These are phyloP conservation scores for Ia io DNA, from an alignment of 2,113 vertebrate genomes.

Conservation along the genomic window DNA sequence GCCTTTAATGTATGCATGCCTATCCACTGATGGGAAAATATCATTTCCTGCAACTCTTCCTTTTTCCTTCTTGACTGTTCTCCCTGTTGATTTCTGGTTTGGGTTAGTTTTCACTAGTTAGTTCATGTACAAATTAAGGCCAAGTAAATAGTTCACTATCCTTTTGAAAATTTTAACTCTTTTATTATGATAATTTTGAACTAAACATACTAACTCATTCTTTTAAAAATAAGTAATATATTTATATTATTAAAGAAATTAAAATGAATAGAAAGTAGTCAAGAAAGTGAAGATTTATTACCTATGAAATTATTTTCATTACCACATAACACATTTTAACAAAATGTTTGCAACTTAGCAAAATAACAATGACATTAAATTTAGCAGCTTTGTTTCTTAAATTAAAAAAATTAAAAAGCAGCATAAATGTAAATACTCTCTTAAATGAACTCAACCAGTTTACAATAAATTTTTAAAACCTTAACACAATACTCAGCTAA, in stretches of 20 bases:
- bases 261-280: constrained; percentile 40
- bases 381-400: background rate
- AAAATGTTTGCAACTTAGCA: constrained; percentile 37
- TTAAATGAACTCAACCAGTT: background rate
- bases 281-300: background rate
- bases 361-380: constrained; percentile 7
- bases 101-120: constrained; percentile 74
- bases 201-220: constrained; percentile 1
- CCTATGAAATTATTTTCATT: constrained; percentile 4
- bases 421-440: background rate
- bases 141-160: constrained; percentile 57
- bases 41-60: constrained; percentile 78
- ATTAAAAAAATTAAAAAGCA: background rate
- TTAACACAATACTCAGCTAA: constrained; percentile 1
- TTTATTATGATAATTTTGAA: constrained; percentile 73
- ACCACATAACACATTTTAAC: constrained; percentile 41
- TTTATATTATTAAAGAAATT: constrained; percentile 22
- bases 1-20: constrained; percentile 80
- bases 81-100: constrained; percentile 67
- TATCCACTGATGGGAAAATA: constrained; percentile 79
- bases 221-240: constrained; percentile 20
- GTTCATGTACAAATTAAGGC: constrained; percentile 66
- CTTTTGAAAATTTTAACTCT: constrained; percentile 64
- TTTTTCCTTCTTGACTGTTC: constrained; percentile 76
- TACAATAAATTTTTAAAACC: constrained; percentile 1